A percentile compares a stretch with the other conserved stretches of the same genome.
Conservation (phyloP, 2,797 vertebrate genomes). For the Chaetophractus vellerosus region DNA sequence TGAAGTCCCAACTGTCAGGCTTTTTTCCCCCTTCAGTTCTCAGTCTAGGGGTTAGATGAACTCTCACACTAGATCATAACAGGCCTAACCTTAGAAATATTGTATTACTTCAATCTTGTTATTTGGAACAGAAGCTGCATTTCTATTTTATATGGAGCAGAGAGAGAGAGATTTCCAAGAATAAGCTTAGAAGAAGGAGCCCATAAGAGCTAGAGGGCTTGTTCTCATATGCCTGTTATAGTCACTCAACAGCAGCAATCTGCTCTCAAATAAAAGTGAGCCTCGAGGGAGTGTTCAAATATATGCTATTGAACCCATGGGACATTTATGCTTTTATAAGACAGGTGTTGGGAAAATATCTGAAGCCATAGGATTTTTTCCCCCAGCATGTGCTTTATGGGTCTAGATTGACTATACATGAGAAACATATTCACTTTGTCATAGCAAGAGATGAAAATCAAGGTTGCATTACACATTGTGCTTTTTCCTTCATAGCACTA, state of each 20-base stretch:
- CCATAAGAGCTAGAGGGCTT: conserved; percentile 4
- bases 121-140: conserved; percentile 12
- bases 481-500: background rate
- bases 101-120: conserved; percentile 8
- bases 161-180: conserved; percentile 51
- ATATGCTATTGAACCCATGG: background rate
- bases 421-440: conserved; percentile 17
- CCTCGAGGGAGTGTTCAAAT: conserved; percentile 65
- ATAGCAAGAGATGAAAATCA: conserved; percentile 42
- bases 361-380: conserved; percentile 23
- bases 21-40: conserved; percentile 29
- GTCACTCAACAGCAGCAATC: conserved; percentile 51
- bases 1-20: conserved; percentile 31
- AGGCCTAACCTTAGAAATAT: conserved; percentile 50
- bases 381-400: background rate
- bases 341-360: conserved; percentile 57
- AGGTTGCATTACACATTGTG: background rate
- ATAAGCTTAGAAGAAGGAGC: conserved; percentile 46
- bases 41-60: conserved; percentile 7
- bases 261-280: conserved; percentile 72
- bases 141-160: conserved; percentile 34
- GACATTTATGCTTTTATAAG: conserved; percentile 65
- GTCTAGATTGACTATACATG: conserved; percentile 24
- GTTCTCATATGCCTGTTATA: conserved; percentile 42
- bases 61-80: conserved; percentile 66